A percentile compares a stretch with the other conserved stretches of the same genome.
Evolutionary conservation across 2,888 invertebrate genomes (phyloP).

Genomic region (Hoplodrina blanda): DNA sequence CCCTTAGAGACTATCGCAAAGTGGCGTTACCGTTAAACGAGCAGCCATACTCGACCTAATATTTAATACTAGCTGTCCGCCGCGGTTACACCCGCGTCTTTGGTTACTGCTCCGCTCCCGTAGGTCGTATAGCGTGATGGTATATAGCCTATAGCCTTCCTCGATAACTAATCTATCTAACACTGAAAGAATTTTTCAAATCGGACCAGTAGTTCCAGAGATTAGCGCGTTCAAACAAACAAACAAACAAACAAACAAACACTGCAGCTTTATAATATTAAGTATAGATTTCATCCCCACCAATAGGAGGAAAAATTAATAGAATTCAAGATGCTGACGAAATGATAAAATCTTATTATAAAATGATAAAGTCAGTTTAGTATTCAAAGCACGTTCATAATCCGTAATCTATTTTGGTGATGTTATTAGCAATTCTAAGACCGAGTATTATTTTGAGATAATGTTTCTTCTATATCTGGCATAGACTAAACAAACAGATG

Average conservation of each 20-base stretch:
- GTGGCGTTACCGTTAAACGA: slow-evolving; percentile 1
- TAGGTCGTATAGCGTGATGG: too few relatives aligned
- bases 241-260: too few relatives aligned
- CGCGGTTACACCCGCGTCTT: too few relatives aligned
- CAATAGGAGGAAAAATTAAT: slow-evolving; percentile 8
- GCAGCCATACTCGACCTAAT: slow-evolving; percentile 16
- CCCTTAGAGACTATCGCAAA: background rate
- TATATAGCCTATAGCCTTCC: too few relatives aligned
- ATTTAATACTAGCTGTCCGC: too few relatives aligned
- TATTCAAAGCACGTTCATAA: background rate
- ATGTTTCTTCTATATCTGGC: background rate
- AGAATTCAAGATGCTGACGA: slow-evolving; percentile 25
- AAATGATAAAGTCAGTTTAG: slow-evolving; percentile 8
- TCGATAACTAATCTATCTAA: too few relatives aligned
- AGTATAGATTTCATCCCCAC: slow-evolving; percentile 1
- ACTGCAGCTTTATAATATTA: too few relatives aligned
- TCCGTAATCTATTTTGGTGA: slow-evolving; percentile 7
- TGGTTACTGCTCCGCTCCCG: too few relatives aligned
- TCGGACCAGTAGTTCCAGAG: too few relatives aligned
- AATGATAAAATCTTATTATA: slow-evolving; percentile 21
- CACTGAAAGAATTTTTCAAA: too few relatives aligned
- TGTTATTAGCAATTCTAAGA: slow-evolving; percentile 5
- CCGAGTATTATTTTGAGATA: background rate
- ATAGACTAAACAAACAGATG: background rate
- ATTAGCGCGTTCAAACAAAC: too few relatives aligned